Base-by-base conservation (phyloP, 2,888 invertebrate species). In the Meteorus cinctellus region DNA sequence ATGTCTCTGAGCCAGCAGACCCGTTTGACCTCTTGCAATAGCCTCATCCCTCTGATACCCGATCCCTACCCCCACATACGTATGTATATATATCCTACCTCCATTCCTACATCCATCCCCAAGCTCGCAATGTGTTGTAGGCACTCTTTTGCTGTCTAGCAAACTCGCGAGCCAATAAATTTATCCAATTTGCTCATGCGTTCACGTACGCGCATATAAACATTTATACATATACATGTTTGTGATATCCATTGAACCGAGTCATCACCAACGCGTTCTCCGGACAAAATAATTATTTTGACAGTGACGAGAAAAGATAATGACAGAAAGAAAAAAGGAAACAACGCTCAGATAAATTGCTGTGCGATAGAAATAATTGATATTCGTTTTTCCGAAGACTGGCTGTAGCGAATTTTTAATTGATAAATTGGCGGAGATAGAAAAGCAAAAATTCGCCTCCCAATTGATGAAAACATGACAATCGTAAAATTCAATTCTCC, bases 141-240 rank as follows among this genome's bases (percentile, higher is more conserved):
- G 45, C 59, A 66, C 51, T 34, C n/a, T 68, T 60, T 62, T 60
- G 19, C 31, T 73, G 27, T 66, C 67, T 66, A 24, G 12, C 60
- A 55, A 36, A 51, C 75, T 72, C 48, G 62, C 71, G 71, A 70
- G 72, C 70, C 78, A 76, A 78, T 78, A 78, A 78, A 78, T 78
- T 73, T 73, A 76, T 75, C 79, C 79, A 79, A 79, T 79, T 79
- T 79, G 78, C 72, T 68, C 68, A 76, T 72, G 60, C 69, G 60
- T 41, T 55, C 27, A 59, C 62, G 16, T 31, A 48, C 60, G 16
- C 51, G 10, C 65, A 31, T 8, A 55, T 19, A 41, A 5, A 65
- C 63, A 65, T 27, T 41, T 29, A 67, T 59, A 55, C 12, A 59
- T 34, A 59, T 27, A n/a, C 60, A 27, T 55, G 63, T 14, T 12